Conservation (phyloP, 2,113 vertebrate genomes). For the Aramus guarauna region DNA sequence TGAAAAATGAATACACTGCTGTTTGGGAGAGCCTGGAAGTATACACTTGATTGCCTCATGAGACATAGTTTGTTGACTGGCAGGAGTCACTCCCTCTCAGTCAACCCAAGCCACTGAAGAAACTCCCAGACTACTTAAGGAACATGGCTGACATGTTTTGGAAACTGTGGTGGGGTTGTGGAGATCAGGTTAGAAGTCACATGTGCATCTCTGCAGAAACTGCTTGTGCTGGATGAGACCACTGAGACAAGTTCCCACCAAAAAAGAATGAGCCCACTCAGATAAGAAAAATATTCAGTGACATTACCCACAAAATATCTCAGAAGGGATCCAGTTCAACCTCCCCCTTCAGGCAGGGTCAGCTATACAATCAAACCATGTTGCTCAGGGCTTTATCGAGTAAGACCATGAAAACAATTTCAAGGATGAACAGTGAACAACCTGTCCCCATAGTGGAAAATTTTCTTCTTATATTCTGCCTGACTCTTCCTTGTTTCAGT, state of each 20-base stretch:
- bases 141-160: not conserved
- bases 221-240: not conserved
- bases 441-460: not conserved
- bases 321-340: not conserved
- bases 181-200: not conserved
- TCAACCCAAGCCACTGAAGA: not conserved
- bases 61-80: not conserved
- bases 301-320: not conserved
- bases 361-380: not conserved
- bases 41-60: not conserved
- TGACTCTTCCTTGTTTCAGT: not conserved
- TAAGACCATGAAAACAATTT: not conserved
- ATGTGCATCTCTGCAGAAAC: not conserved
- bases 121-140: not conserved
- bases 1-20: not conserved
- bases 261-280: not conserved
- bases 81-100: not conserved
- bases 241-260: not conserved
- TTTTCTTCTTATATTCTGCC: not conserved
- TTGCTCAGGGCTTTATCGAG: not conserved
- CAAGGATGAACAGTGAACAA: not conserved
- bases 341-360: not conserved
- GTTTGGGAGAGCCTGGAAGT: not conserved
- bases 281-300: not conserved
- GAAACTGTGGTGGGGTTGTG: not conserved